A percentile compares a stretch with the other conserved stretches of the same genome.
Conservation (phyloP, 2,797 vertebrate genomes). For the Phrynocephalus guinanensis region DNA sequence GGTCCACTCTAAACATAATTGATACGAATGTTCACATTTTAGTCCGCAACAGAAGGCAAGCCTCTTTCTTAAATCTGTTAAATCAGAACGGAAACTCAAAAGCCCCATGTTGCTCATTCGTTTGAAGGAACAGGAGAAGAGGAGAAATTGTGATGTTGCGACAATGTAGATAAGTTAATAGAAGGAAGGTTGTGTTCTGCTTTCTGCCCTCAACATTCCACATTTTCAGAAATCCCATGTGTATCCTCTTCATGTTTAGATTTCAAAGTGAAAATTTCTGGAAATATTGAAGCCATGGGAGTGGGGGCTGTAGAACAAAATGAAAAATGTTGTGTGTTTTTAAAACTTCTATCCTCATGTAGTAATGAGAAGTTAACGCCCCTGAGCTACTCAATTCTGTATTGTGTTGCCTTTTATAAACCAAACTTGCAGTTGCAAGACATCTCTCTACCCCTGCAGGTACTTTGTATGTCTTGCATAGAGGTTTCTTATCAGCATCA, state of each 20-base stretch:
- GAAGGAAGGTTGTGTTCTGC: not conserved
- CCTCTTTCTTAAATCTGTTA: constrained; percentile 26
- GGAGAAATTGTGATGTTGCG: not conserved
- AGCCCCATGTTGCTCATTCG: constrained; percentile 23
- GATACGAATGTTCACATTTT: constrained; percentile 32
- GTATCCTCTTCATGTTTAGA: not conserved
- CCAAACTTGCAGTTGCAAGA: not conserved
- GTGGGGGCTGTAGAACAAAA: too few species aligned
- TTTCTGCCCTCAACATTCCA: too few species aligned
- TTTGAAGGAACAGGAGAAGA: not conserved
- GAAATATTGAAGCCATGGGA: too few species aligned
- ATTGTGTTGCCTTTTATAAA: not conserved
- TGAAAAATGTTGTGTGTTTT: too few species aligned
- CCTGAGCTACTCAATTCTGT: not conserved
- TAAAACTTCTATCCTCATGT: too few species aligned
- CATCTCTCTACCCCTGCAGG: not conserved
- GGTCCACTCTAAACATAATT: constrained; percentile 27
- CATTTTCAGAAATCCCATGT: not conserved
- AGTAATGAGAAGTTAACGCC: not conserved
- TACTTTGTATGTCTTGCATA: not conserved
- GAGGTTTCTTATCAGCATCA: not conserved
- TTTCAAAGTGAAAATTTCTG: not conserved
- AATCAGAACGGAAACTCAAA: constrained; percentile 46
- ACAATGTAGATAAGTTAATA: not conserved
- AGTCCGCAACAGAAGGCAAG: fast-evolving